phyloP scores from a whole-genome alignment of 2,888 invertebrate species.

The Cartodere bifasciata region DNA sequence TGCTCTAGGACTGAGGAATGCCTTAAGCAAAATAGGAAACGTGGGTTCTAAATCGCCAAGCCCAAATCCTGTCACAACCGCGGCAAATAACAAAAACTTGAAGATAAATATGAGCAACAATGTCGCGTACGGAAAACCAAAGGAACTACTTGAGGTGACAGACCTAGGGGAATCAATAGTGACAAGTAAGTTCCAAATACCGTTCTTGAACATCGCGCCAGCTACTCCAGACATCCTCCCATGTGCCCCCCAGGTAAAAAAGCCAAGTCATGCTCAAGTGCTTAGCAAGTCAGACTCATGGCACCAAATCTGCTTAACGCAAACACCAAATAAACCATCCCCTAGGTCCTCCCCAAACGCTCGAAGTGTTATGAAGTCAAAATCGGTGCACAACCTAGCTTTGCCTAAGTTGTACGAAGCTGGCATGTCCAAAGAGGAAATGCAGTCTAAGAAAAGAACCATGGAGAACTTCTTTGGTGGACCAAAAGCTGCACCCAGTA shows the following conservation, averaged over 20 bases:
- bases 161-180: slow-evolving; percentile 33
- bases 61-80: slow-evolving; percentile 18
- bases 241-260: background rate
- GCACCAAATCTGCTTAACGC: slow-evolving; percentile 52
- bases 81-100: too few species aligned
- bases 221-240: slow-evolving; percentile 8
- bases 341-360: slow-evolving; percentile 36
- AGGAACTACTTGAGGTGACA: slow-evolving; percentile 30
- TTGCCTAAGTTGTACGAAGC: slow-evolving; percentile 74
- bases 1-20: slow-evolving; percentile 40
- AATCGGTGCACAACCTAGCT: slow-evolving; percentile 61
- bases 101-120: too few species aligned
- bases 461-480: slow-evolving; percentile 59
- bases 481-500: slow-evolving; percentile 11
- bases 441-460: slow-evolving; percentile 56
- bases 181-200: slow-evolving; percentile 35
- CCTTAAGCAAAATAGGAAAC: slow-evolving; percentile 39
- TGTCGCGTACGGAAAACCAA: too few species aligned
- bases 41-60: slow-evolving; percentile 20
- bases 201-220: slow-evolving; percentile 23
- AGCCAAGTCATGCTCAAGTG: slow-evolving; percentile 26
- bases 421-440: slow-evolving; percentile 51
- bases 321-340: slow-evolving; percentile 27
- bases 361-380: slow-evolving; percentile 42
- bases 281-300: slow-evolving; percentile 66